Conservation (phyloP, 2,113 vertebrate species). For the pig (Sus scrofa) region T2T-Sscrofa CM000820.6:58533001-58533500, state of each 20-base stretch:
- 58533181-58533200: not conserved
- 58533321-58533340: not conserved
- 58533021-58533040: not conserved
- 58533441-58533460: not conserved
- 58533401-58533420: not conserved
- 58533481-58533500: not conserved
- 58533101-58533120: not conserved
- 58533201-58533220: not conserved
- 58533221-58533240: not conserved
- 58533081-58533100: not conserved
- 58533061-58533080: not conserved
- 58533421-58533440: fast-evolving
- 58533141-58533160: not conserved
- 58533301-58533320: not conserved
- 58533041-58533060: constrained; percentile 26
- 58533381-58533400: not conserved
- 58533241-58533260: not conserved
- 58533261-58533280: not conserved
- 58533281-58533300: not conserved
- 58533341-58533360: not conserved
- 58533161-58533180: not conserved
- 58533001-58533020: not conserved
- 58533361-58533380: not conserved
- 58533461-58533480: not conserved
- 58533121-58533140: not conserved